Evolutionary conservation across 2,797 vertebrate genomes (phyloP), one percentile per base, ranked within the genome.

Genomic region (Leuciscus waleckii): DNA sequence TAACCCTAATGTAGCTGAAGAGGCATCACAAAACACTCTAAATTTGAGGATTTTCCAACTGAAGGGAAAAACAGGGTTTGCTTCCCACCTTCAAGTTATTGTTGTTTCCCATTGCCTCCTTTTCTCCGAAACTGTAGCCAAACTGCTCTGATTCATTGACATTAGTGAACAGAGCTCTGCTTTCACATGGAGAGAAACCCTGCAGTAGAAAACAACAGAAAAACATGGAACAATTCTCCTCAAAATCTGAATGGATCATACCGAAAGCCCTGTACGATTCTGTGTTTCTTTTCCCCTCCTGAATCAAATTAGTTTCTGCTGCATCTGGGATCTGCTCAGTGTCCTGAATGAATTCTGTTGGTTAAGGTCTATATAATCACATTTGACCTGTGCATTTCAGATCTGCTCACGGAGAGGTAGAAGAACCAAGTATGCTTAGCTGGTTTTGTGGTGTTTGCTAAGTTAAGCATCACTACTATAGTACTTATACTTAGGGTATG

Each of bases 31-130:
- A 39, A 43, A 8, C 23, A 21, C 67, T 41, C 6, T 29, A 35
- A 37, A 46, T 1, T 11, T 14, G 17, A 21, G 0, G 23, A 61
- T 54, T 70, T 74, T 46, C 41, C 58, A 77, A 3, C 14, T 75
- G 21, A 83, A 65, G 16, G 58, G 4, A 37, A 3, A 76, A 54
- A 54, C 35, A 58, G 54, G 49, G 11, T 41, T 37, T 41, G 46
- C n/a, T 14, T 11, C 67, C 85, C 81, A 95, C 95, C 92, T 93
- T 94, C 9, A 93, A 88, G 83, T 92, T 91, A 84, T 91, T 91
- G 86, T 91, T 93, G 90, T 93, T 93, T 79, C 87, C 89, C 46
- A 87, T 2, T 7, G 85, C 54, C 14, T 92, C 90, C 71, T 90
- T 91, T 13, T 92, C 91, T 79, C 85, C 88, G 73, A 79, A 89